These are phyloP conservation scores for Teleopsis dalmanni DNA, from an alignment of 1,140 invertebrate genomes.

Conservation along the genomic window DNA sequence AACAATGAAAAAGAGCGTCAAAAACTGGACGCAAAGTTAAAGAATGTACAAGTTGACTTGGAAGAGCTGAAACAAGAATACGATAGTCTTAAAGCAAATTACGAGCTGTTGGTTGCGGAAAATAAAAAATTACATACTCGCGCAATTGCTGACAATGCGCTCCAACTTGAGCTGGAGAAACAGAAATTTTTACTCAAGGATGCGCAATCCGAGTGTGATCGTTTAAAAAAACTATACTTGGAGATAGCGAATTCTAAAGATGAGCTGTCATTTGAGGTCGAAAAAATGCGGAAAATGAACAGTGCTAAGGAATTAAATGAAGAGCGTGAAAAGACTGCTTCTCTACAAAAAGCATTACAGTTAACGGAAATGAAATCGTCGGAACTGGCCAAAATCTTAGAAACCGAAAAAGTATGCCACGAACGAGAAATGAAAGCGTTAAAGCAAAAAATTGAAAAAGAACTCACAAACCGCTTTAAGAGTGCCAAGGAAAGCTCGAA, in stretches of 20 bases:
- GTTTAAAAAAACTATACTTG: slow-evolving; percentile 35
- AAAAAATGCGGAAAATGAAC: slow-evolving; percentile 24
- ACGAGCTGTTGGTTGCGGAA: slow-evolving; percentile 24
- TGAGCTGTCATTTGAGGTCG: slow-evolving; percentile 24
- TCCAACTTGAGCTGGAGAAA: slow-evolving; percentile 28
- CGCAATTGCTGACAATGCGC: slow-evolving; percentile 18
- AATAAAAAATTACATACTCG: slow-evolving; percentile 20
- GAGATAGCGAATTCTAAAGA: slow-evolving; percentile 37
- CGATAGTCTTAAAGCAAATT: slow-evolving; percentile 18
- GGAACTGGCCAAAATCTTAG: slow-evolving; percentile 32
- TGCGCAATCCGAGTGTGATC: slow-evolving; percentile 32
- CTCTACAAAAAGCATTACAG: slow-evolving; percentile 24
- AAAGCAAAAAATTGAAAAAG: slow-evolving; percentile 24
- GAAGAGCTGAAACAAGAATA: slow-evolving; percentile 26
- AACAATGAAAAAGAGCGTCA: slow-evolving; percentile 9
- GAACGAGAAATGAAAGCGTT: slow-evolving; percentile 26
- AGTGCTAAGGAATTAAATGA: slow-evolving; percentile 28
- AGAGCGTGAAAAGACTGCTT: slow-evolving; percentile 23
- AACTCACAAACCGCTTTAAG: slow-evolving; percentile 18
- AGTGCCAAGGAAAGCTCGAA: slow-evolving; percentile 18
- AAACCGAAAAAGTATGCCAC: slow-evolving; percentile 25
- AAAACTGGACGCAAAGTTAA: slow-evolving; percentile 16
- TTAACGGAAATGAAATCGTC: slow-evolving; percentile 31
- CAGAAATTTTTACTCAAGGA: slow-evolving; percentile 35
- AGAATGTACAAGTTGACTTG: slow-evolving; percentile 19